A percentile compares a stretch with the other conserved stretches of the same genome.
phyloP scores from a whole-genome alignment of 2,797 vertebrate species.

The Poeciliopsis turneri region DNA sequence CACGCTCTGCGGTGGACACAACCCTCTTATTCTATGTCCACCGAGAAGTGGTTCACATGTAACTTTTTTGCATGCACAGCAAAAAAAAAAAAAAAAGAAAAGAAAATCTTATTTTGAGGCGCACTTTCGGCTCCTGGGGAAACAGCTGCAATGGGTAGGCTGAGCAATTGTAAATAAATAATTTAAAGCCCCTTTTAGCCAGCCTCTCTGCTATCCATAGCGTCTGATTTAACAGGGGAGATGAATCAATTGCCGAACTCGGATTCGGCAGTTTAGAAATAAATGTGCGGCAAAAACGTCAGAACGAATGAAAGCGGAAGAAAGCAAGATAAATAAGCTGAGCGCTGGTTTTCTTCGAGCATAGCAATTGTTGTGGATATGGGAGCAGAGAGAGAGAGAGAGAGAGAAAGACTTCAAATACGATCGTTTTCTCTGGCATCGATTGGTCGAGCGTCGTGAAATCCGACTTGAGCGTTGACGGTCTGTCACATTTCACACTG shows the following conservation, averaged over 20 bases:
- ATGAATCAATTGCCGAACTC: constrained; percentile 42
- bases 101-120: constrained; percentile 50
- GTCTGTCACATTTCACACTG: constrained; percentile 84
- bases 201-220: constrained; percentile 69
- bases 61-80: constrained; percentile 50
- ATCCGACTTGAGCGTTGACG: constrained; percentile 77
- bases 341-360: neutral
- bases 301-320: neutral
- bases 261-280: rapidly evolving
- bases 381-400: rapidly evolving
- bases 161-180: constrained; percentile 79
- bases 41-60: neutral
- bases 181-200: constrained; percentile 76
- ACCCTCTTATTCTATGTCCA: neutral
- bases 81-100: neutral
- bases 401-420: constrained; percentile 7
- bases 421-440: constrained; percentile 48
- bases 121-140: constrained; percentile 52
- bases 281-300: neutral
- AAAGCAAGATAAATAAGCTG: rapidly evolving
- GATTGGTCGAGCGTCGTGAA: constrained; percentile 64
- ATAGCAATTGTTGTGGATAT: rapidly evolving
- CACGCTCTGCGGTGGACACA: neutral
- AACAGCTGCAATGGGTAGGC: constrained; percentile 73
- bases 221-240: constrained; percentile 62